Base-by-base conservation (phyloP, 2,888 invertebrate species). In the Harmothoe impar region DNA sequence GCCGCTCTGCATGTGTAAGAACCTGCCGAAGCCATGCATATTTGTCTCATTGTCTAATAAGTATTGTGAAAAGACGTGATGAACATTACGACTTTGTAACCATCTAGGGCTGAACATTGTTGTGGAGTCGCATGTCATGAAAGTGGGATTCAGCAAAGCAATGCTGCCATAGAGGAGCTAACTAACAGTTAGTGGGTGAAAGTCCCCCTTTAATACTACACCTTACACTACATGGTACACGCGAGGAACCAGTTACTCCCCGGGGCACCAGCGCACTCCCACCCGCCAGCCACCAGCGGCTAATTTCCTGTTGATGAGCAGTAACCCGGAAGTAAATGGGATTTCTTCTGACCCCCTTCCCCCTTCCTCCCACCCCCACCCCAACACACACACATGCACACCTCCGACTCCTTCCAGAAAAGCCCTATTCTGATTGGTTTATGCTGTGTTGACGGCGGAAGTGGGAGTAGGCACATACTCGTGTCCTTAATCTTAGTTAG, bases 291-390 rank as follows among this genome's bases (percentile, higher is more conserved):
- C 12, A 81, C 35, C 33, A 43, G 81, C 33, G 43, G 33, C 81
- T 29, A 86, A 86, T 86, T 56, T 86, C 56, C 52, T 33, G 86
- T 52, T 86, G 56, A 86, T 86, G 86, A 56, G 54, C 33, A 31
- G 52, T 56, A 52, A 56, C 29, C 86, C 54, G 54, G 86, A 86
- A 86, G 86, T 86, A 86, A 86, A 86, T 54, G 86, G 25, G 86
- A 86, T 86, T 86, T 86, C 54, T 56, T 86, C 10, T 86, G 86
- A 86, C 86, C 52, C 25, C 86, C 85, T n/a, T n/a, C n/a, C n/a
- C n/a, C n/a, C n/a, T n/a, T 5, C 62, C 62, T 62, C 62, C 62
- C 62, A 5, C 23, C 62, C 62, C 62, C 43, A 43, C 43, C 43
- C 43, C 43, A 3, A 43, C 43, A n/a, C n/a, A n/a, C n/a, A n/a